Base-by-base conservation (phyloP, 92 coral and sea anemone genomes). In the Heteractis magnifica region DNA sequence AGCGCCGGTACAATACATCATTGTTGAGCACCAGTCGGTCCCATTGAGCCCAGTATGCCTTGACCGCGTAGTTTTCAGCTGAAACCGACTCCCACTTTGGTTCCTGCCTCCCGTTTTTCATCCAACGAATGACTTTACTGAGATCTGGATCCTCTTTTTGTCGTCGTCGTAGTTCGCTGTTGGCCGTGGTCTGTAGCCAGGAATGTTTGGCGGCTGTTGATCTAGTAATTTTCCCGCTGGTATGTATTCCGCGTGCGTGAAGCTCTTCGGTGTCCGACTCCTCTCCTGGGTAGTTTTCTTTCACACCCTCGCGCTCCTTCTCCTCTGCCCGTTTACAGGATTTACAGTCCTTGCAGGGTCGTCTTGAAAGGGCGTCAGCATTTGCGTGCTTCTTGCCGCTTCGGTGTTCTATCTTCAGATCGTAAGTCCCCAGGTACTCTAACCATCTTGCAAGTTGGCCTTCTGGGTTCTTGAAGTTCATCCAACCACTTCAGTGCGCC, bases 391-490 rank as follows among this genome's bases (percentile, higher is more conserved):
- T 77, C 20, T 11, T 9, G 8, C 81, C 77, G 18, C 75, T 52
- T 11, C 85, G 16, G 56, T 80, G 81, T 44, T 86, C 81, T 56
- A 80, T 72, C 3, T 49, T 48, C 4, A 86, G 77, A 65, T 86
- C 76, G 26, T 75, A 80, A n/a, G 77, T 80, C 20, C 64, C 85
- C 15, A 75, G 34, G 20, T 18, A 74, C 52, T 82, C 79, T 3
- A 77, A 64, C 89, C 86, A 84, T 41, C 89, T 58, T 41, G 85
- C 91, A 41, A 88, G 60, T 56, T 84, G 88, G 4, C 86, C 86
- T 41, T 81, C 89, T 51, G 90, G 90, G 13, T 75, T 77, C 72
- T 68, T 81, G 71, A 77, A 64, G 51, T 81, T 81, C 50, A 76
- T 26, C 23, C 23, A 86, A 72, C 79, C 82, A 81, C 21, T 52